Evolutionary conservation across 2,888 invertebrate species (phyloP), one percentile per base, ranked within the genome.

Genomic region (Hemaris fuciformis): DNA sequence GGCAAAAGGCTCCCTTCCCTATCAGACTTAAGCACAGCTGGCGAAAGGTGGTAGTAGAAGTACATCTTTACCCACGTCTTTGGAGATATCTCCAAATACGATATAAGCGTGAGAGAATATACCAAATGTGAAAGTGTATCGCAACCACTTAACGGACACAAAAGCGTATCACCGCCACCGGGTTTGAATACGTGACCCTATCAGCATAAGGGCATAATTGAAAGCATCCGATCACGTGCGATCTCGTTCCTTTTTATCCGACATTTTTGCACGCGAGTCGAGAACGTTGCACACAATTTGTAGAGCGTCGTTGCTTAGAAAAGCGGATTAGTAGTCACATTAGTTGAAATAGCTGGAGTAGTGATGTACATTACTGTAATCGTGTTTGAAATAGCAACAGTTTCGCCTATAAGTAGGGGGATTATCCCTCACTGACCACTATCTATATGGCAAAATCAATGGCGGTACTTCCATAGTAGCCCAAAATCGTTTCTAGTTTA

Each of bases 211-310:
- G 67, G 66, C 65, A 65, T 80, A 81, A 81, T 79, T 77, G 76
- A 71, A 73, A 66, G 66, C 74, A 74, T 81, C 80, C 77, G 70
- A 72, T 77, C 71, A 72, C 70, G 73, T 65, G 74, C 67, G 68
- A 62, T 70, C 69, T 66, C 53, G 65, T 70, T 68, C 70, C 75
- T 73, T 70, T 75, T 75, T 74, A 67, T 63, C 63, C 68, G 63
- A 56, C 67, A 66, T 66, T 66, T 69, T 70, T 66, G 75, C 73
- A 70, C 74, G 75, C 76, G 73, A 69, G 74, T 67, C 73, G 74
- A 77, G 75, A 69, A 62, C 53, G 31, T 18, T 53, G 45, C 20
- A 13, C 3, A 6, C 20, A 53, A 53, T 53, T 53, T 20, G 53
- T 53, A 27, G 53, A 53, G 15, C 53, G n/a, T 25, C 25, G 27